Evolutionary conservation across 2,888 invertebrate species (phyloP), one percentile per base, ranked within the genome.

Genomic region (Helobdella robusta): DNA sequence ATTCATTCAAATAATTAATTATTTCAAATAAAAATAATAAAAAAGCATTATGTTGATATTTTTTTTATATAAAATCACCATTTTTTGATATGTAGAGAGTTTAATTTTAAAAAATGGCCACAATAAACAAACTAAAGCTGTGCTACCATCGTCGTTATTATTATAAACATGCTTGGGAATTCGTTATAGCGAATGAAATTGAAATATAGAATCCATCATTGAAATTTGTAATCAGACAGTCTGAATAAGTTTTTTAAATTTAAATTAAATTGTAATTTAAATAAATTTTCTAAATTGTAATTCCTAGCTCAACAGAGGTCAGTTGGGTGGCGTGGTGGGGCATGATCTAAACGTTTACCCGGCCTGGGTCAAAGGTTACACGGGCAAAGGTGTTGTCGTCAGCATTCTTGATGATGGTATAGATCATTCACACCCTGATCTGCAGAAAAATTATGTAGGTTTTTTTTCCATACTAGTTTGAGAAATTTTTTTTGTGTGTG

Each of bases 391-490:
- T 2, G 74, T 80, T 3, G 74, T 73, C 5, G 73, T 79, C 35
- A 71, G 74, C 25, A 75, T 79, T 20, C 71, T 81, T 60, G 81
- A 81, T 69, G 80, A 81, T 69, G 80, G 80, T 0, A 69, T 81
- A 2, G 79, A 81, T 65, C 75, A 79, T 68, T 74, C 69, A 0
- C 81, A 81, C 70, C 74, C 76, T 0, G 80, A 81, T 67, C 72
- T 81, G 50, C 63, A 59, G 2, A 66, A 68, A 5, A 80, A 80
- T 66, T 81, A 79, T 72, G 79, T 79, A 70, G 75, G 77, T 73
- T 32, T 62, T 20, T 44, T 18, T 32, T 56, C n/a, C 32, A 30
- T n/a, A n/a, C n/a, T n/a, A n/a, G n/a, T n/a, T n/a, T n/a, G n/a
- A n/a, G n/a, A n/a, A n/a, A n/a, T n/a, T n/a, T n/a, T n/a, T n/a